A percentile compares a stretch with the other conserved stretches of the same genome.
These are phyloP conservation scores for Scaptomyza polygonia DNA, from an alignment of 2,888 invertebrate species.

Conservation along the genomic window DNA sequence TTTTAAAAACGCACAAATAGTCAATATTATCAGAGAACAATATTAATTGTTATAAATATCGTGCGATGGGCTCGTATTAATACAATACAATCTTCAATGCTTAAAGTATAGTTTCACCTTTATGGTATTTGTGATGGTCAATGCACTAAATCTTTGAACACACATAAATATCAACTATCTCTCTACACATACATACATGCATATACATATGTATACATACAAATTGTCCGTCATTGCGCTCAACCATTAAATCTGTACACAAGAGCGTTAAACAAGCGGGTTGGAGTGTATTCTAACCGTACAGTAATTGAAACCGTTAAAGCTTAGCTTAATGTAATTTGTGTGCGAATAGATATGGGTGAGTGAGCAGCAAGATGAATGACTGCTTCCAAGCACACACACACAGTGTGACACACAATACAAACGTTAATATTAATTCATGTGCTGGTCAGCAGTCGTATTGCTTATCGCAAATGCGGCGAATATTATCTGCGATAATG, in stretches of 20 bases:
- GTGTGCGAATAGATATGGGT: conserved; percentile 11
- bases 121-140: background rate
- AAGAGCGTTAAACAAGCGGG: conserved; percentile 31
- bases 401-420: conserved; percentile 16
- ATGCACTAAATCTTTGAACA: conserved; percentile 6
- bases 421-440: conserved; percentile 45
- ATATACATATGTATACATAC: background rate
- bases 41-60: conserved; percentile 7
- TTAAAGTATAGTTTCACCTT: background rate
- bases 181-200: background rate
- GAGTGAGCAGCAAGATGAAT: conserved; percentile 40
- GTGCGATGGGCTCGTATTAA: background rate
- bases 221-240: conserved; percentile 24
- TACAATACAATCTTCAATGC: too few relatives aligned
- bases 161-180: background rate
- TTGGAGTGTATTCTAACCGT: background rate
- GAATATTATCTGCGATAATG: conserved; percentile 76
- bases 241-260: conserved; percentile 56
- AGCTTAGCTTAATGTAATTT: conserved; percentile 54
- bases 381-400: conserved; percentile 21
- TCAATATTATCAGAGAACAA: conserved; percentile 7
- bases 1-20: conserved; percentile 32
- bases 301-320: conserved; percentile 73
- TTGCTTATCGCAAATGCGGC: conserved; percentile 67
- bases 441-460: conserved; percentile 25